Percentiles rank a stretch among this genome's conserved stretches.
These are phyloP conservation scores for Leptinotarsa lineolata DNA, from an alignment of 1,140 invertebrate genomes.

Conservation along the genomic window DNA sequence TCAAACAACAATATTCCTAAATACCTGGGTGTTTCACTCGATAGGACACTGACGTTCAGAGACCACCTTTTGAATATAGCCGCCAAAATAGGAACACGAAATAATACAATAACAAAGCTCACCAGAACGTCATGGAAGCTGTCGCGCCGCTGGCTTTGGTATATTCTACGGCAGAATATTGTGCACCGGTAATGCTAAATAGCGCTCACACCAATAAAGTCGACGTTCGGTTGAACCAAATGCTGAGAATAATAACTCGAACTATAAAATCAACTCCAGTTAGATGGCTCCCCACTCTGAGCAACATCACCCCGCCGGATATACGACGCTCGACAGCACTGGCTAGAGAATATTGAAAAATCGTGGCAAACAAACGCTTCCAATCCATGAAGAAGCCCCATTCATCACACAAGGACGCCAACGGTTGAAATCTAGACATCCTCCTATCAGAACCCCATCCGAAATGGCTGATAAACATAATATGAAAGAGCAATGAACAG, in stretches of 20 bases:
- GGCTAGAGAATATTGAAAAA: slow-evolving; percentile 4
- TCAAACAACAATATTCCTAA: slow-evolving; percentile 10
- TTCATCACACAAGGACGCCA: slow-evolving; percentile 22
- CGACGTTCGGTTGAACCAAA: slow-evolving; percentile 23
- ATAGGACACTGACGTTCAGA: slow-evolving; percentile 7
- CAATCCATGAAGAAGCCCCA: slow-evolving; percentile 17
- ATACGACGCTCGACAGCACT: slow-evolving; percentile 5
- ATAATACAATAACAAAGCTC: slow-evolving; percentile 22
- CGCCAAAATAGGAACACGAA: slow-evolving; percentile 21
- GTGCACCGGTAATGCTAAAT: slow-evolving; percentile 20
- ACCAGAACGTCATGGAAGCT: slow-evolving; percentile 18
- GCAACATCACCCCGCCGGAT: slow-evolving; percentile 11
- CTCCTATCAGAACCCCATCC: slow-evolving; percentile 26
- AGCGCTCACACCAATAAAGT: slow-evolving; percentile 29
- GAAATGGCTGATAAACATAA: slow-evolving; percentile 23
- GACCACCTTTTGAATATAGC: slow-evolving; percentile 6
- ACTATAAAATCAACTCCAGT: no score
- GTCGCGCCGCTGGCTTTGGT: slow-evolving; percentile 10
- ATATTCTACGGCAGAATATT: slow-evolving; percentile 18
- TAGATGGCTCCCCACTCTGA: slow-evolving; percentile 26
- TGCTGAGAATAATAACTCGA: slow-evolving; percentile 22
- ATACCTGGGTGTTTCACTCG: slow-evolving; percentile 4
- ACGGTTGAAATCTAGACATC: slow-evolving; percentile 28
- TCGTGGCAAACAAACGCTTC: slow-evolving; percentile 8
- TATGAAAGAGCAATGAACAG: slow-evolving; percentile 12